phyloP scores from a whole-genome alignment of 2,888 invertebrate genomes.

The Caenorhabditis panamensis region DNA sequence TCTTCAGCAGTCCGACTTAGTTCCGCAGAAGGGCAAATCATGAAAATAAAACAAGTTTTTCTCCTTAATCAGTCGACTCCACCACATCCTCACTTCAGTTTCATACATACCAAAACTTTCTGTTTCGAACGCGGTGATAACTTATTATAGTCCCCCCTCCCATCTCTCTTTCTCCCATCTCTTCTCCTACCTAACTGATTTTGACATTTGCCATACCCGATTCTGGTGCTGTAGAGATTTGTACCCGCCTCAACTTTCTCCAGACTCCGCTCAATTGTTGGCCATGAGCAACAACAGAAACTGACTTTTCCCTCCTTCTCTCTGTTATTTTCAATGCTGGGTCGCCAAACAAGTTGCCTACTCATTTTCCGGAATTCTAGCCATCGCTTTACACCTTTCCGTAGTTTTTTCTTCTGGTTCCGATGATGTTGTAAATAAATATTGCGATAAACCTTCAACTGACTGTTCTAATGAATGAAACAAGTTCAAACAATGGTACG shows the following conservation, averaged over 20 bases:
- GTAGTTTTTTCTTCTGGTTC: constrained; percentile 5
- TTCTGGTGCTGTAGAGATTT: constrained; percentile 63
- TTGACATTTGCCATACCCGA: constrained; percentile 58
- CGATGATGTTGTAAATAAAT: constrained; percentile 45
- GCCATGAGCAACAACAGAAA: constrained; percentile 52
- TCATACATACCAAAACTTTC: constrained; percentile 46
- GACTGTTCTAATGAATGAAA: not conserved
- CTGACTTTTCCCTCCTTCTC: constrained; percentile 22
- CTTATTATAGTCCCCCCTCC: constrained; percentile 39
- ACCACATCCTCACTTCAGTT: constrained; percentile 40
- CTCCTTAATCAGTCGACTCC: not conserved
- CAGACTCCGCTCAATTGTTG: constrained; percentile 50
- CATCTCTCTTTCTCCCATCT: constrained; percentile 38
- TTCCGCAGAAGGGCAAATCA: constrained; percentile 57
- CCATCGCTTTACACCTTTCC: constrained; percentile 53
- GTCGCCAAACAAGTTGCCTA: constrained; percentile 63
- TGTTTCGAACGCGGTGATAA: constrained; percentile 51
- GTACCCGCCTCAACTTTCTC: constrained; percentile 32
- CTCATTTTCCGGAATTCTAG: constrained; percentile 58
- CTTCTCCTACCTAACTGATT: constrained; percentile 45
- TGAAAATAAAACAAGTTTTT: not conserved
- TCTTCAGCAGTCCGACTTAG: constrained; percentile 76
- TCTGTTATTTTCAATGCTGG: constrained; percentile 39
- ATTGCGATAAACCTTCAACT: constrained; percentile 8
- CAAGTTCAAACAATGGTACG: constrained; percentile 45